Evolutionary conservation across 2,797 vertebrate species (phyloP), one percentile per base, ranked within the genome.

Genomic region (Phataginus tricuspis): DNA sequence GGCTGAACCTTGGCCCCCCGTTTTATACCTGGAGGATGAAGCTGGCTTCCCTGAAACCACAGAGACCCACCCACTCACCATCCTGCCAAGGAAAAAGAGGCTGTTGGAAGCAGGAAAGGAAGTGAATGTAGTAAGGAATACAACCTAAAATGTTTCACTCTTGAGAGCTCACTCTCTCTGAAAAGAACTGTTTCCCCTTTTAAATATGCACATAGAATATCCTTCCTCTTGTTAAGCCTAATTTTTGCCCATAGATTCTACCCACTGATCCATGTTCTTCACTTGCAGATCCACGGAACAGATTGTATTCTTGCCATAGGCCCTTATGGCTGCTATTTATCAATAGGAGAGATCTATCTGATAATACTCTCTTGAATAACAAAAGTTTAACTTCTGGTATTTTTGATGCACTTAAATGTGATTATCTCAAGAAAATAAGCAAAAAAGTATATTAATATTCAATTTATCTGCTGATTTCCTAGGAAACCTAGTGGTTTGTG

Each of bases 401-500:
- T 88, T 80, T 82, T 87, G 19, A 51, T 74, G 8, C 0, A 64
- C 8, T 68, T 94, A 45, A 83, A 51, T 53, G 68, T 95, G 12
- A 4, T 34, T 34, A 21, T 71, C 16, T 86, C 71, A 74, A 10
- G 39, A 88, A 82, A 96, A 77, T 14, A 82, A 82, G 74, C 29
- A 80, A 66, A 45, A 69, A 6, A 1, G 4, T 55, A 27, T 72
- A 31, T 88, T 72, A 82, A 87, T 85, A 92, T 85, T 75, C 29
- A 72, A 19, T 66, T 85, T 85, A 79, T 83, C 39, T 69, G 6
- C 25, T 90, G 27, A 86, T 88, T 89, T 86, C 42, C 11, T 78
- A 59, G n/a, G 23, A 92, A 94, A 94, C 12, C 14, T 55, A 55
- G 57, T 55, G 59, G 83, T 57, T 90, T 95, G 61, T 69, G 63